phyloP scores from a whole-genome alignment of 2,113 vertebrate genomes.

The Anthoscopus minutus region DNA sequence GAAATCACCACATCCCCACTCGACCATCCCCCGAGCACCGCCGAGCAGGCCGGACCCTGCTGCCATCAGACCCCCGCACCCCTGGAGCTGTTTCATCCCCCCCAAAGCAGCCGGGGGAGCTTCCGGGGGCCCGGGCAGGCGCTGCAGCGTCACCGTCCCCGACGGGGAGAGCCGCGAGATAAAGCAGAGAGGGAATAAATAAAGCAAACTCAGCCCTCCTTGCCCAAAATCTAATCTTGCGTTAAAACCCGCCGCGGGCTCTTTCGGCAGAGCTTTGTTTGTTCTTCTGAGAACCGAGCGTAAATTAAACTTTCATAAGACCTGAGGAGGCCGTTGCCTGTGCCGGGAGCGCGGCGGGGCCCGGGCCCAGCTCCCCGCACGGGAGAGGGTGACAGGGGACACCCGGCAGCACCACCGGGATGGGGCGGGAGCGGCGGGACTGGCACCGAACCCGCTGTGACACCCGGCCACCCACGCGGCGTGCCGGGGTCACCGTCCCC shows the following conservation, averaged over 20 bases:
- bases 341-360: neutral
- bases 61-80: neutral
- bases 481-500: neutral
- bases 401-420: accelerated
- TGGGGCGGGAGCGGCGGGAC: accelerated
- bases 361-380: neutral
- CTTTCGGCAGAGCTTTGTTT: slow-evolving; percentile 50
- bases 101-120: accelerated
- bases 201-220: neutral
- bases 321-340: neutral
- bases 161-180: neutral
- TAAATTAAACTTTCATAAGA: slow-evolving; percentile 62
- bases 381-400: neutral
- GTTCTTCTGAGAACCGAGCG: slow-evolving; percentile 31
- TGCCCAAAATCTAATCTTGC: slow-evolving; percentile 36
- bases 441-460: neutral
- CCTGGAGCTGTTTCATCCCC: neutral
- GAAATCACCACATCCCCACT: neutral
- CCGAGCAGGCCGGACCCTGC: accelerated
- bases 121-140: neutral
- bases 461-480: neutral
- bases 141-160: neutral
- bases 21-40: accelerated
- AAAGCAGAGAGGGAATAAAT: slow-evolving; percentile 20
- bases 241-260: slow-evolving; percentile 36